Evolutionary conservation across 2,797 vertebrate species (phyloP).

Genomic region (Craterocephalus amniculus): DNA sequence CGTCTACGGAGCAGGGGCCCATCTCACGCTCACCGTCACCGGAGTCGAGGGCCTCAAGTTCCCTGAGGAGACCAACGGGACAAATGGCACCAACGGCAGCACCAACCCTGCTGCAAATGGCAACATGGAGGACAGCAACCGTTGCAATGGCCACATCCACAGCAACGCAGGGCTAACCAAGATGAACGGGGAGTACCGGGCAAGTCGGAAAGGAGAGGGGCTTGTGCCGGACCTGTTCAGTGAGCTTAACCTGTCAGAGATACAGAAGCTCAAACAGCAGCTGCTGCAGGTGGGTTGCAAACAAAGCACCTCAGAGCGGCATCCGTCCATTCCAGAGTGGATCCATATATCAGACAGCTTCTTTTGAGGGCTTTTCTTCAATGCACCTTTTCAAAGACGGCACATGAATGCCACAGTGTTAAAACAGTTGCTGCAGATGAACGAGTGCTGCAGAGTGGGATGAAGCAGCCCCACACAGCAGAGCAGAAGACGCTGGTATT

Average conservation of each 20-base stretch:
- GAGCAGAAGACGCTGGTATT: background rate
- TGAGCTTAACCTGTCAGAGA: constrained; percentile 98
- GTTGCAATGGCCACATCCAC: constrained; percentile 90
- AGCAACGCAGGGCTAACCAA: constrained; percentile 82
- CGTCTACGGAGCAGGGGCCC: constrained; percentile 86
- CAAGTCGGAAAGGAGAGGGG: constrained; percentile 87
- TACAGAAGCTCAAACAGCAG: constrained; percentile 98
- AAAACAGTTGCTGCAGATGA: background rate
- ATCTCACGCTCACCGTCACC: constrained; percentile 90
- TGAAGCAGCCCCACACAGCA: constrained; percentile 6
- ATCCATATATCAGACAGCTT: background rate
- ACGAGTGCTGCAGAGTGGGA: background rate
- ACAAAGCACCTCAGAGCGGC: background rate
- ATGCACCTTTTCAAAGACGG: constrained; percentile 16
- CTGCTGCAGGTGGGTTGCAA: constrained; percentile 90
- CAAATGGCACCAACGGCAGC: constrained; percentile 62
- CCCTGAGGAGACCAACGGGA: constrained; percentile 81
- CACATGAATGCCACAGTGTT: background rate
- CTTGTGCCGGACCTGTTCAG: constrained; percentile 96
- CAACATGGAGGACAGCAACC: constrained; percentile 90
- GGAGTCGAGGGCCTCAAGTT: constrained; percentile 94
- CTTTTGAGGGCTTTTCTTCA: background rate
- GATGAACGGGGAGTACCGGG: constrained; percentile 88
- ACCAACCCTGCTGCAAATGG: constrained; percentile 64
- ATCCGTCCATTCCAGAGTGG: background rate